Percentiles rank a stretch among this genome's conserved stretches.
Conservation (phyloP, 2,797 vertebrate species). For the Hydrophis major region DNA sequence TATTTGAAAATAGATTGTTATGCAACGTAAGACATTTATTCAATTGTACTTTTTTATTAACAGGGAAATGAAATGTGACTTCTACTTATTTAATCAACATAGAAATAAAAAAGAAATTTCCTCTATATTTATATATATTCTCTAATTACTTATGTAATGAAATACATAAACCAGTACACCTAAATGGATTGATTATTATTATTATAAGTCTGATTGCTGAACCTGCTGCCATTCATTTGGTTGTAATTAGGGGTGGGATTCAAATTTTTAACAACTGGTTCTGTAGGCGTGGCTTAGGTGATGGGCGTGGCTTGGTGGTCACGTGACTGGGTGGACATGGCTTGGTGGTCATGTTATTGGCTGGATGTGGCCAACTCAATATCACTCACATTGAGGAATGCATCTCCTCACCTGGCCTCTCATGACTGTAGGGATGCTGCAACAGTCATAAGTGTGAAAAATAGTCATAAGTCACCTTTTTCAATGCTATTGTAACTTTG, state of each 20-base stretch:
- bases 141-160: neutral
- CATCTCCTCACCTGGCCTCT: too few relatives aligned
- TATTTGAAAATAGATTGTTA: neutral
- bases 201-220: neutral
- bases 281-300: too few relatives aligned
- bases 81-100: neutral
- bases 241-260: neutral
- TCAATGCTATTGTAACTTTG: too few relatives aligned
- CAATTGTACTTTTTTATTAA: constrained; percentile 5
- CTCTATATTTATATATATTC: neutral
- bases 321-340: too few relatives aligned
- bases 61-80: neutral
- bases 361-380: too few relatives aligned
- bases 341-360: too few relatives aligned
- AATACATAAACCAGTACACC: neutral
- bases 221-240: neutral
- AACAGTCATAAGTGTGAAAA: too few relatives aligned
- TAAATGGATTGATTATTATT: neutral
- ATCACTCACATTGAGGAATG: too few relatives aligned
- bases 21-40: neutral
- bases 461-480: too few relatives aligned
- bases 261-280: too few relatives aligned
- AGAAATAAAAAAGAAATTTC: neutral
- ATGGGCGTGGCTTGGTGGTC: too few relatives aligned
- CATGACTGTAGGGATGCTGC: too few relatives aligned